Conservation (phyloP, 2,113 vertebrate genomes). For the Cricetomys ansorgei region DNA sequence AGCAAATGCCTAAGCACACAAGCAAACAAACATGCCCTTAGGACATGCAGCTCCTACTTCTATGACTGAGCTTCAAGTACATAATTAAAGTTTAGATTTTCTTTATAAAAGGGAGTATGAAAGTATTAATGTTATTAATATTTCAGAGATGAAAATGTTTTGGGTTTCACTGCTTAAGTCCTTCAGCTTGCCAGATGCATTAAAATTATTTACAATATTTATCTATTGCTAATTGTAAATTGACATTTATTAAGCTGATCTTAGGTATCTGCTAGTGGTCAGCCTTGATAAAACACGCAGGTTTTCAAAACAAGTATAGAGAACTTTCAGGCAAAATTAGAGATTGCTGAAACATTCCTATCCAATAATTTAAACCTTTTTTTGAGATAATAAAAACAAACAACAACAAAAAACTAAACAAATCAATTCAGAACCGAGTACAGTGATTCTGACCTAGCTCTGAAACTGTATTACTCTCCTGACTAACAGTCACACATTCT, state of each 20-base stretch:
- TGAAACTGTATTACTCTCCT: not conserved
- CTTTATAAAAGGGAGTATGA: slow-evolving; percentile 22
- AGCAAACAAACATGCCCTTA: slow-evolving; percentile 1
- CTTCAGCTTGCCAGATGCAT: slow-evolving; percentile 20
- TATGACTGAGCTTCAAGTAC: not conserved
- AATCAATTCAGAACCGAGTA: slow-evolving; percentile 49
- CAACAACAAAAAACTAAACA: slow-evolving; percentile 4
- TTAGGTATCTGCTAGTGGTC: slow-evolving; percentile 64
- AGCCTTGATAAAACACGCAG: slow-evolving; percentile 45
- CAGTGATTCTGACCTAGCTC: not conserved
- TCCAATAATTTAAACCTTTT: slow-evolving; percentile 52
- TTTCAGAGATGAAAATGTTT: slow-evolving; percentile 25
- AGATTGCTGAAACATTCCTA: slow-evolving; percentile 52
- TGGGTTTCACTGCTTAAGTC: slow-evolving; percentile 31
- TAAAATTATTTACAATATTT: slow-evolving; percentile 30
- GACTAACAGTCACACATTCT: no score
- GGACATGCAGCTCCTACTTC: slow-evolving; percentile 2
- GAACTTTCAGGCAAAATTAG: slow-evolving; percentile 56
- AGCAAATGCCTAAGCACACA: not conserved
- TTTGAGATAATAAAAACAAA: slow-evolving; percentile 38
- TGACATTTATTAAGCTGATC: slow-evolving; percentile 72
- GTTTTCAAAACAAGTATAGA: slow-evolving; percentile 53
- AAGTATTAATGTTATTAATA: slow-evolving; percentile 37
- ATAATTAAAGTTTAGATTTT: slow-evolving; percentile 38
- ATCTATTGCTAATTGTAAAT: slow-evolving; percentile 2